Evolutionary conservation across 2,888 invertebrate genomes (phyloP), one percentile per base, ranked within the genome.

Genomic region (Operophtera brumata): DNA sequence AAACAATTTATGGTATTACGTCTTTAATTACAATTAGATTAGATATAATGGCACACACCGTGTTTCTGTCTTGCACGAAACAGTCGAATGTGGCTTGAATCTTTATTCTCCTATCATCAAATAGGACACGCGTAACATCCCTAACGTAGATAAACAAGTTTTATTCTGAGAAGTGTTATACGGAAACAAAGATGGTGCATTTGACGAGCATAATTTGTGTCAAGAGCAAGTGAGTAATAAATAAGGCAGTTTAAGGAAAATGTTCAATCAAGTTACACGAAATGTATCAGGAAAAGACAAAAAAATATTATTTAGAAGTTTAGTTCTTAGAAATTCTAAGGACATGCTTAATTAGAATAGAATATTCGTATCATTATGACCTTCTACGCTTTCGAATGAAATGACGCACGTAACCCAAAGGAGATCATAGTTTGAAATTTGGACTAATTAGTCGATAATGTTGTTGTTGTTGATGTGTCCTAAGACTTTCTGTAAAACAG

Each of bases 21-120:
- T 41, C 25, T 57, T 20, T 71, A 70, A 73, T 73, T 72, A 72
- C 67, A 71, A 59, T 64, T 55, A 67, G 73, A 78, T 79, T 75
- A 78, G 74, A 78, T 75, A 72, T 66, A 57, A 71, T 68, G 58
- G 62, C 43, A 59, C 54, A 58, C 49, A 49, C 51, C 34, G 58
- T 41, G 39, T 40, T 48, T 35, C 56, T 64, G 51, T 53, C 35
- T 49, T 49, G 52, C 61, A 64, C 61, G 60, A 42, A 51, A 53
- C 52, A 54, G 43, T 50, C 47, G 56, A 47, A 57, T 57, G 57
- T 42, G 34, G 40, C 40, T 20, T 20, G 14, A 36, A 30, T 52
- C 39, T 53, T 40, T 34, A 35, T 37, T 50, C 13, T 48, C 8
- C 32, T 47, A 34, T 53, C 47, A 50, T 54, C 35, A 34, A 30